These are phyloP conservation scores for Andrena camellia DNA, from an alignment of 2,888 invertebrate genomes.

Conservation along the genomic window DNA sequence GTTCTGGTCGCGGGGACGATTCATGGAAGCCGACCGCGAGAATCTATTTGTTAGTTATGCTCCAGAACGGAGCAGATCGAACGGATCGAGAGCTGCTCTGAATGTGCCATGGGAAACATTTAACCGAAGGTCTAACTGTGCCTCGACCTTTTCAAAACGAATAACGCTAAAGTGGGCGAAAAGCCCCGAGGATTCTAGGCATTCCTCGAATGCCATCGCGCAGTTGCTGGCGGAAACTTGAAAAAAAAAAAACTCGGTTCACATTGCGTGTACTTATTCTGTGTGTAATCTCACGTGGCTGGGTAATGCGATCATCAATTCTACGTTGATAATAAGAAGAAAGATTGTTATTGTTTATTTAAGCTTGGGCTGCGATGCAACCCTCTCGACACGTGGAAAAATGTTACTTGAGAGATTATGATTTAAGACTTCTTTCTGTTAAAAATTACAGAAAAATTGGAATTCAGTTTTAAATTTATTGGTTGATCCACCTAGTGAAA, in stretches of 20 bases:
- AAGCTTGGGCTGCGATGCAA: background rate
- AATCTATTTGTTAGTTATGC: constrained; percentile 28
- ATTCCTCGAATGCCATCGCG: background rate
- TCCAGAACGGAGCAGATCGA: constrained; percentile 45
- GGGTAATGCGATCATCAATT: too few relatives aligned
- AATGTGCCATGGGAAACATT: constrained; percentile 34
- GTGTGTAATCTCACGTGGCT: too few relatives aligned
- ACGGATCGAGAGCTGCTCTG: constrained; percentile 41
- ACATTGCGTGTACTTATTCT: background rate
- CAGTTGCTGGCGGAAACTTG: background rate
- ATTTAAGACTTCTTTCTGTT: background rate
- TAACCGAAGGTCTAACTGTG: constrained; percentile 42
- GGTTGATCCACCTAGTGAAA: background rate
- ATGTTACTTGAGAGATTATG: background rate
- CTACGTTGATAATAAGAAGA: background rate
- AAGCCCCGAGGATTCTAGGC: background rate
- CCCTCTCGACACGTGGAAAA: background rate
- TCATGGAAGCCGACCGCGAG: constrained; percentile 55
- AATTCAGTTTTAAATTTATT: background rate
- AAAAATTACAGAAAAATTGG: background rate
- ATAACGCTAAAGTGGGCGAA: constrained; percentile 1
- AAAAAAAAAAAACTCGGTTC: background rate
- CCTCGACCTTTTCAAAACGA: constrained; percentile 34
- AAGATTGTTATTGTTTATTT: background rate
- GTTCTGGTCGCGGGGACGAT: constrained; percentile 40